These are phyloP conservation scores for Spinibarbus caldwelli DNA, from an alignment of 2,797 vertebrate genomes.

Conservation along the genomic window DNA sequence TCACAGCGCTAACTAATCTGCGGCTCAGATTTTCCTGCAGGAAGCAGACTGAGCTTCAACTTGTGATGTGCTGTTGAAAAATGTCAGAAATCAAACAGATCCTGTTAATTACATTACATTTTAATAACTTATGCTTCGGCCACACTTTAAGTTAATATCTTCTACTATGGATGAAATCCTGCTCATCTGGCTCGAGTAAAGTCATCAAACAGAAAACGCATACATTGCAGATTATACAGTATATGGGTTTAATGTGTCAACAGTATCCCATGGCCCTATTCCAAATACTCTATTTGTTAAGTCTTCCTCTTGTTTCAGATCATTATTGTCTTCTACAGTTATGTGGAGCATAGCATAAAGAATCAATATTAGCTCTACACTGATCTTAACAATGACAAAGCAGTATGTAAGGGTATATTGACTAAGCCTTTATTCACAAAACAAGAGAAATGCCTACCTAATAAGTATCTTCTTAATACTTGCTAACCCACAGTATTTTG, in stretches of 20 bases:
- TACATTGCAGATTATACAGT: neutral
- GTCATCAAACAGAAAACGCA: neutral
- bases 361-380: conserved; percentile 22
- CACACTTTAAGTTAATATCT: conserved; percentile 44
- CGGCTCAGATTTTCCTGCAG: conserved; percentile 66
- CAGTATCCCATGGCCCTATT: conserved; percentile 2
- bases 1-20: conserved; percentile 70
- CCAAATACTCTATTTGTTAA: conserved; percentile 1
- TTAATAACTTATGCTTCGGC: conserved; percentile 32
- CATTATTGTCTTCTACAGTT: conserved; percentile 6
- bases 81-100: conserved; percentile 58
- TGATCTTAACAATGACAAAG: conserved; percentile 15
- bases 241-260: conserved; percentile 13
- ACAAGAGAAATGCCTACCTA: neutral
- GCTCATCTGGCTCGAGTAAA: conserved; percentile 20
- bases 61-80: conserved; percentile 59
- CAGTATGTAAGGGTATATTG: conserved; percentile 41
- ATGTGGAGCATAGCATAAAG: neutral
- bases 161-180: conserved; percentile 23
- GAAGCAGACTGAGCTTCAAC: conserved; percentile 65
- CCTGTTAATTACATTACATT: conserved; percentile 56
- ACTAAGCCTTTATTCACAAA: conserved; percentile 62
- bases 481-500: neutral
- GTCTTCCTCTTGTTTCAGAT: conserved; percentile 7
- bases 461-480: neutral